A percentile compares a stretch with the other conserved stretches of the same genome.
phyloP scores from a whole-genome alignment of 1,140 invertebrate species.

The Phymastichus coffea region DNA sequence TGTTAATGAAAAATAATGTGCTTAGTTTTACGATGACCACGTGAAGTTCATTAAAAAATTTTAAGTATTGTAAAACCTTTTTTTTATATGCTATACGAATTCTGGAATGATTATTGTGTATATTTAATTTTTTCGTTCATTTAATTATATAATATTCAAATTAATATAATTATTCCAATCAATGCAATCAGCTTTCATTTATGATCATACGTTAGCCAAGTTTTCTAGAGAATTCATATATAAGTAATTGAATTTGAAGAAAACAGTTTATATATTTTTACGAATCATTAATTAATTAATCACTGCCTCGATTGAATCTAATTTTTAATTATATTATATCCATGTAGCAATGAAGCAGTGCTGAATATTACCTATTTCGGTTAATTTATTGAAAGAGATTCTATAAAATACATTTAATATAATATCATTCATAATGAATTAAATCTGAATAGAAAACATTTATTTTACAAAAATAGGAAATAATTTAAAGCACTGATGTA shows the following conservation, averaged over 20 bases:
- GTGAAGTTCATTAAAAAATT: not conserved
- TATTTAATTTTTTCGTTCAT: conserved; percentile 21
- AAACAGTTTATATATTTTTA: conserved; percentile 13
- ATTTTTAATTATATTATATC: conserved; percentile 24
- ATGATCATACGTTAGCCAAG: conserved; percentile 18
- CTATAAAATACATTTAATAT: conserved; percentile 1
- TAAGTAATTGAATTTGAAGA: conserved; percentile 28
- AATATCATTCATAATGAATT: not conserved
- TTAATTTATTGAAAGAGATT: too few relatives aligned
- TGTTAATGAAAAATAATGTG: conserved; percentile 39
- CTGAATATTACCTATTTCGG: conserved; percentile 25
- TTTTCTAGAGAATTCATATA: conserved; percentile 23
- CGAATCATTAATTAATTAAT: conserved; percentile 25
- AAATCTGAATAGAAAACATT: not conserved
- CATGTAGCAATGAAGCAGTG: conserved; percentile 29
- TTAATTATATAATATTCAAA: conserved; percentile 15
- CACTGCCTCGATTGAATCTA: too few relatives aligned
- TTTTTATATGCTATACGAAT: not conserved
- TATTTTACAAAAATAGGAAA: too few relatives aligned
- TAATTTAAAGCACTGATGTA: conserved; percentile 14
- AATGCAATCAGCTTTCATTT: conserved; percentile 26
- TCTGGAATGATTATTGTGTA: conserved; percentile 26
- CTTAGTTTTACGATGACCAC: conserved; percentile 16
- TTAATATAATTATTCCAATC: not conserved
- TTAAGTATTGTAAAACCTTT: not conserved